Base-by-base conservation (phyloP, 1,140 invertebrate species). In the Diabrotica virgifera region DNA sequence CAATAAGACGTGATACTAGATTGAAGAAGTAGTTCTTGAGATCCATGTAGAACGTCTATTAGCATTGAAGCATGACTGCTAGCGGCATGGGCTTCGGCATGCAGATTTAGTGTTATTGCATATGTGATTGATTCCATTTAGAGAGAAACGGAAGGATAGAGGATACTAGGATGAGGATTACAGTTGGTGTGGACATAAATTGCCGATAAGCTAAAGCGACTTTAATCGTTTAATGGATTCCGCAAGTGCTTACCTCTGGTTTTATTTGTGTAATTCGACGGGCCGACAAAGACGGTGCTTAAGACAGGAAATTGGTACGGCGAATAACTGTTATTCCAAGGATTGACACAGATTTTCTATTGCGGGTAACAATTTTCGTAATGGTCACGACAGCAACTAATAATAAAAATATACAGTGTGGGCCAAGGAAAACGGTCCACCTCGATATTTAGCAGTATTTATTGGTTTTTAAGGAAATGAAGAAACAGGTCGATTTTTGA, bases 51-150 rank as follows among this genome's bases (percentile, higher is more conserved):
- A 72, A 72, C 66, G 71, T 66, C 69, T 72, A 72, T 72, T 72
- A 72, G 63, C 63, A 57, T 55, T 67, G 71, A 72, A 55, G 70
- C 71, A 72, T 71, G 69, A 35, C 65, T 69, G 70, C 71, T 69
- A 70, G 64, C 61, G 57, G 67, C 69, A 72, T 72, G 69, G 65
- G 70, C 69, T 68, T 63, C 61, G 57, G 67, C 69, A 72, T 72
- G 69, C 69, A 72, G 67, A 72, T 72, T 72, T 72, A 72, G 63
- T 72, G 71, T 72, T 72, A 72, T 71, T 72, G 71, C 71, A 65
- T 51, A 66, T 57, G 65, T 72, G 71, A 72, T 72, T 71, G 71
- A 72, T 71, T 71, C 58, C 38, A 61, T 40, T 67, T 69, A 59
- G 65, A 68, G 62, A 58, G 36, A 62, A 52, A 46, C 40, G 40